A percentile compares a stretch with the other conserved stretches of the same genome.
phyloP scores from a whole-genome alignment of 2,113 vertebrate species.

The Telmatochromis sp. region DNA sequence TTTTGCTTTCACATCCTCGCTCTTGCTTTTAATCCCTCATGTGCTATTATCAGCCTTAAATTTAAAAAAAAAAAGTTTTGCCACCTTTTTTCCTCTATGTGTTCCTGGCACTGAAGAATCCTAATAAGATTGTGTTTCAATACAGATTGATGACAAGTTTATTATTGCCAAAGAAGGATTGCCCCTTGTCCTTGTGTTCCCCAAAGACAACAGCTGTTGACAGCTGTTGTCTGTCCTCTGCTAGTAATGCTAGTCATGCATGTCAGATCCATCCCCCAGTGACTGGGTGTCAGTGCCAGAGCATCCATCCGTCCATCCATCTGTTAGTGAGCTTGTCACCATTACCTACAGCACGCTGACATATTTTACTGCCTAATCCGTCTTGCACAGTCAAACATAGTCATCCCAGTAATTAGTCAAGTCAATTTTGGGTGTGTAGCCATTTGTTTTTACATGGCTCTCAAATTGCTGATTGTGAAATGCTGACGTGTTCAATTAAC shows the following conservation, averaged over 20 bases:
- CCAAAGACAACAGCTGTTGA: not conserved
- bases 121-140: not conserved
- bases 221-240: not conserved
- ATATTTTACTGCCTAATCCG: constrained; percentile 10
- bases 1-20: not conserved
- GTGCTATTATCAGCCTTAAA: not conserved
- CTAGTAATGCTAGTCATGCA: not conserved
- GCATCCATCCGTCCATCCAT: constrained; percentile 7
- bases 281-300: not conserved
- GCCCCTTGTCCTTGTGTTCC: not conserved
- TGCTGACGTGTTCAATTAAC: constrained; percentile 35
- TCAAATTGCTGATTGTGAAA: constrained; percentile 19
- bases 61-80: not conserved
- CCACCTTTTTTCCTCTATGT: not conserved
- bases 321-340: constrained; percentile 5
- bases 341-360: constrained; percentile 3
- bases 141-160: not conserved
- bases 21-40: not conserved
- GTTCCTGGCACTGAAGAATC: not conserved
- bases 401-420: constrained; percentile 28
- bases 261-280: not conserved
- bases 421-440: constrained; percentile 33
- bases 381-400: not conserved
- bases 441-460: constrained; percentile 33
- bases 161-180: not conserved